Evolutionary conservation across 2,888 invertebrate species (phyloP), one percentile per base, ranked within the genome.

Genomic region (Drosophila anomalata): DNA sequence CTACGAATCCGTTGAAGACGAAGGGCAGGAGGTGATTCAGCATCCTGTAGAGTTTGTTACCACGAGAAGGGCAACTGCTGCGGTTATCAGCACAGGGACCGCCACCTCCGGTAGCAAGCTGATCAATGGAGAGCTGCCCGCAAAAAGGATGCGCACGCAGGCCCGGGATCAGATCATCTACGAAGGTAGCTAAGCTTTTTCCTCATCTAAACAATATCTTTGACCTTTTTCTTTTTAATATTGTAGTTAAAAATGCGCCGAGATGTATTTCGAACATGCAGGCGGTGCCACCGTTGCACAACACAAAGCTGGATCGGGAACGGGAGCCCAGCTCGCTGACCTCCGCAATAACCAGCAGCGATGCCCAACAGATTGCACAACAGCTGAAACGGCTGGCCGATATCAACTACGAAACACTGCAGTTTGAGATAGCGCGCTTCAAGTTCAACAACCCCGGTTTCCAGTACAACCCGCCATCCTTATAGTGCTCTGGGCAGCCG

Each of bases 391-490:
- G 91, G 0, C 48, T 91, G 70, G 92, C 92, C n/a, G 91, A 91
- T 52, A 87, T 91, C 9, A 91, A 91, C 60, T 88, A 88, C 20
- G 91, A 91, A 69, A 88, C 90, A 59, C 78, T 91, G 68, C 90
- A 86, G 70, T 91, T 91, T 54, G 91, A 91, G 78, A 90, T 91
- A 58, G 91, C 91, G 46, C 90, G 91, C 36, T 92, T 90, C 50
- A 91, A 91, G 65, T 92, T 90, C 61, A 90, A 91, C 65, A 91
- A 91, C 85, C 91, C 91, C 2, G 91, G 91, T 12, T 91, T 91
- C 70, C 87, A 87, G 52, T 92, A 89, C 58, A 86, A 90, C 42
- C 85, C 90, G 44, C 88, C 87, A 57, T 86, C 88, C 78, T 91
- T 88, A 89, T 86, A 86, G 89, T 89, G 41, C 66, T 47, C 50